phyloP scores from a whole-genome alignment of 2,888 invertebrate species.

The Meghimatium bilineatum region DNA sequence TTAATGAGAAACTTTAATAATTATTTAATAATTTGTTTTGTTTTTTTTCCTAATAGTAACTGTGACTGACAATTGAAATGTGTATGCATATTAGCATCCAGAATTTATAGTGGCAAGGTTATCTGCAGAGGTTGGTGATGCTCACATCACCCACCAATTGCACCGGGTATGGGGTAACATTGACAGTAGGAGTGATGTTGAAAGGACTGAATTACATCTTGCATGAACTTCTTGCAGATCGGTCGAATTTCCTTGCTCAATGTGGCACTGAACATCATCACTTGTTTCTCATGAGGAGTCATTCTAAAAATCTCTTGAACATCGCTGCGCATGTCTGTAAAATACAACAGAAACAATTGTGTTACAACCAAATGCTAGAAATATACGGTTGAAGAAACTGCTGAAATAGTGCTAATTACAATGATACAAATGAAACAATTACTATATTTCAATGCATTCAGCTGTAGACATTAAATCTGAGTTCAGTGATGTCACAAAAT shows the following conservation, averaged over 20 bases:
- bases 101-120: background rate
- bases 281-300: slow-evolving; percentile 99
- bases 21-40: background rate
- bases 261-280: slow-evolving; percentile 99
- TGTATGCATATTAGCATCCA: background rate
- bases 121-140: slow-evolving; percentile 3
- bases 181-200: slow-evolving; percentile 30
- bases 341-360: too few relatives aligned
- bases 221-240: slow-evolving; percentile 99
- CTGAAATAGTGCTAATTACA: too few relatives aligned
- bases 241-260: slow-evolving; percentile 99
- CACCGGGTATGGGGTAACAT: background rate
- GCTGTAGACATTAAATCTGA: too few relatives aligned
- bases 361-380: too few relatives aligned
- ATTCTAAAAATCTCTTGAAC: slow-evolving; percentile 99
- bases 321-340: slow-evolving; percentile 96
- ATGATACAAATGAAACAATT: too few relatives aligned
- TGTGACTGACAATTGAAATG: background rate
- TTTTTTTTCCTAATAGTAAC: background rate
- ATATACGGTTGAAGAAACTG: too few relatives aligned
- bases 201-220: slow-evolving; percentile 87
- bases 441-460: too few relatives aligned
- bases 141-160: background rate
- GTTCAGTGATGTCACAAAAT: too few relatives aligned
- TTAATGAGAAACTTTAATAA: background rate